Base-by-base conservation (phyloP, 1,140 invertebrate species). In the Helicorthomorpha holstii region DNA sequence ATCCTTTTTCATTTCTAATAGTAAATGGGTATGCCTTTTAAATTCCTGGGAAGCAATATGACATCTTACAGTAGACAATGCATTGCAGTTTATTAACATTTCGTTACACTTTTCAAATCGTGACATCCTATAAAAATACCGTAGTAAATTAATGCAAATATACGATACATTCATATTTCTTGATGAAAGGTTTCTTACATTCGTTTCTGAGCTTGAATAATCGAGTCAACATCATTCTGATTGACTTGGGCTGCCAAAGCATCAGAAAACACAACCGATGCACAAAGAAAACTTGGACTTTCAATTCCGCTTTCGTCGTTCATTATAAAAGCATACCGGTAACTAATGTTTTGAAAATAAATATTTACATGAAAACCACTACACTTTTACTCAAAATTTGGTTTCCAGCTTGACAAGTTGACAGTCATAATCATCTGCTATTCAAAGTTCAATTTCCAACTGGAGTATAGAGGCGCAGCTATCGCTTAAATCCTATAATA, bases 31-130 rank as follows among this genome's bases (percentile, higher is more conserved):
- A 63, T 94, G 88, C 60, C 84, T 84, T 59, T 89, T 91, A 54
- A 95, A 91, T 58, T 94, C 88, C 23, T 76, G 74, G 7, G 75
- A 77, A 23, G 89, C 84, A 48, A 77, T 78, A 61, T 90, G 84
- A 48, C 87, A 74, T 27, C 90, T 76, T 53, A 78, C 73, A 7
- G 82, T 75, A 2, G 88, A 89, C 2, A 96, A 66, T 2, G 84
- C 80, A 67, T 95, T 95, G 61, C 90, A 94, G 61, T 95, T 95
- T 23, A 88, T 82, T 23, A 96, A 67, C 91, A 95, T 96, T 75
- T 95, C 91, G 64, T 94, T 96, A 1, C 91, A 94, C 63, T 96
- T 96, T 62, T 96, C 92, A 71, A 93, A 96, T 54, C 90, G 73
- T 59, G 90, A 85, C 23, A 96, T 67, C 88, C 91, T 96, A 64